Base-by-base conservation (phyloP, 2,113 vertebrate species). In the Nycticebus coucang region DNA sequence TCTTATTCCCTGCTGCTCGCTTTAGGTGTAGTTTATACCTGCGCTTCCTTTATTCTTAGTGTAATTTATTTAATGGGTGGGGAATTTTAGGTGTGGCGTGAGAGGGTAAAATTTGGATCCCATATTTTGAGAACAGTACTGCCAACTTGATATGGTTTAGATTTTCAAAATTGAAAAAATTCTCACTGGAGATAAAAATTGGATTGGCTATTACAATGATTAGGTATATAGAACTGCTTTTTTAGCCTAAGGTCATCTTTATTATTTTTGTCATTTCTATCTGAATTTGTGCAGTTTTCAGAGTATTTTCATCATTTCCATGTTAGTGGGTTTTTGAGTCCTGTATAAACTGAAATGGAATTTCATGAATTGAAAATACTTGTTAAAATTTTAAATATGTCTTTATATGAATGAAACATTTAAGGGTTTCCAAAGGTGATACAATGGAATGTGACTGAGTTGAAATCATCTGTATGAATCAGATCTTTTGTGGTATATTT, bases 401-500 rank as follows among this genome's bases (percentile, higher is more conserved):
- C 26, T 89, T 57, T 84, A 53, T 89, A 17, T 82, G 72, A 93
- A 60, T 45, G n/a, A 87, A 94, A 57, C 19, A 35, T 74, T 41
- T 94, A 82, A 94, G 71, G n/a, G 33, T 87, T 33, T 96, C 55
- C 74, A 91, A 77, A 88, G 41, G 66, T 91, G 87, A 93, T 81
- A 22, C n/a, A 92, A 24, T 89, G 35, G 57, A 94, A 91, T 93
- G 62, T 84, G 60, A 93, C 50, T 90, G 57, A 86, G 41, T 84
- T 95, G 68, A 96, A 78, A 45, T 91, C 90, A 18, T 41, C 64
- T 33, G 7, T 87, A 13, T 88, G 78, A 86, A 30, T 89, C 92
- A n/a, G 59, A 93, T 92, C 87, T 97, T 97, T 86, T 96, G 50
- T 97, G 95, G 69, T 7, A 0, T 97, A 94, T 98, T 98, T 60